Evolutionary conservation across 92 coral and sea anemone genomes (phyloP).

Genomic region (Palythoa grandiflora): DNA sequence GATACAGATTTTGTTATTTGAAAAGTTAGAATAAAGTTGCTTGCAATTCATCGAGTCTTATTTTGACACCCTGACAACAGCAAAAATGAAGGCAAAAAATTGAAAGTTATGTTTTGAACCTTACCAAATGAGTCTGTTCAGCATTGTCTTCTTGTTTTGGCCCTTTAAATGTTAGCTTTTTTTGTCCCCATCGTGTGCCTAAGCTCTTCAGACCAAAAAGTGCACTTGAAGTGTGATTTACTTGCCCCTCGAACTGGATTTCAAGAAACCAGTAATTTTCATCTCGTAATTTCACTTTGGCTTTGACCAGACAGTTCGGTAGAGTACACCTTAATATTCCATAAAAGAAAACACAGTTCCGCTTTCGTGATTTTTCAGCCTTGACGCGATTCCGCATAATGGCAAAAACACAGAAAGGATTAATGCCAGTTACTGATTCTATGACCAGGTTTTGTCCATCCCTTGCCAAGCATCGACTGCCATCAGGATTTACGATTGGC

Average conservation of each 20-base stretch:
- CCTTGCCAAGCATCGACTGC: neutral
- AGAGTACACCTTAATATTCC: neutral
- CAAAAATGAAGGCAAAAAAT: no score
- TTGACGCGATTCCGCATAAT: neutral
- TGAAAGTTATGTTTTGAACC: neutral
- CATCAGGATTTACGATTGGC: neutral
- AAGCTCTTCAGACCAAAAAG: neutral
- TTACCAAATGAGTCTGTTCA: conserved; percentile 2
- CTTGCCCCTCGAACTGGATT: neutral
- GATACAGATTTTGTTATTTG: no score
- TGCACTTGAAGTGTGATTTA: neutral
- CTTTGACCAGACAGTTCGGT: neutral
- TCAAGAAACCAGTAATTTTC: neutral
- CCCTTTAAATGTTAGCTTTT: neutral
- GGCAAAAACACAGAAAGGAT: conserved; percentile 3
- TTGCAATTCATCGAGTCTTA: no score
- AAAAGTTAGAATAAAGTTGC: no score
- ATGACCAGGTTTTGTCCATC: neutral
- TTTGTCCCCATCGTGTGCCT: neutral
- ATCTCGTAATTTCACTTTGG: neutral
- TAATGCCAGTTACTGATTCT: neutral
- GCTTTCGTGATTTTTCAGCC: neutral
- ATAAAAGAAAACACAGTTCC: neutral
- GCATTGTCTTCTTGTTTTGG: neutral
- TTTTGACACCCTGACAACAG: no score